Conservation (phyloP, 1,140 invertebrate species). For the Frieseomelitta varia region DNA sequence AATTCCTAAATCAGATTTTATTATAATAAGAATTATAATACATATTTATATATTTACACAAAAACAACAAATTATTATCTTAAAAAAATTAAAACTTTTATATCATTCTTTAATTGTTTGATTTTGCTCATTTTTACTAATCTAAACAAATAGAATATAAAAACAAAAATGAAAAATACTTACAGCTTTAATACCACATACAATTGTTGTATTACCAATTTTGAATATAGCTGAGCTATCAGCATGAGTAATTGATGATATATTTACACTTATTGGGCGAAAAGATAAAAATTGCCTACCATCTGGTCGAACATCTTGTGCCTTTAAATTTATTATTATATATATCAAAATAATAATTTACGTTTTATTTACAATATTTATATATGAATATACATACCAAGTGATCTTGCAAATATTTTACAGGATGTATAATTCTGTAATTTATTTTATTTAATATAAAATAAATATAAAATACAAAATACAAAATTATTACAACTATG, state of each 20-base stretch:
- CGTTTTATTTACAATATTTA: slow-evolving; percentile 12
- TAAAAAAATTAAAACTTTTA: background rate
- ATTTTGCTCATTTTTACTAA: background rate
- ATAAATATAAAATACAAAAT: slow-evolving; percentile 17
- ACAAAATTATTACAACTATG: background rate
- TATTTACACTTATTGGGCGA: slow-evolving; percentile 84
- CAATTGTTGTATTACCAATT: slow-evolving; percentile 87
- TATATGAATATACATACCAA: slow-evolving; percentile 76
- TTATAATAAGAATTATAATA: background rate
- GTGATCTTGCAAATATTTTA: slow-evolving; percentile 85
- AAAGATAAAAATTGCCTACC: slow-evolving; percentile 85
- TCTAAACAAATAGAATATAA: background rate
- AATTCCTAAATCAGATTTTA: slow-evolving; percentile 84
- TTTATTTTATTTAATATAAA: slow-evolving; percentile 2
- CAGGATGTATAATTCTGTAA: slow-evolving; percentile 85
- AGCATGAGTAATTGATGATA: slow-evolving; percentile 86
- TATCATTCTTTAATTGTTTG: background rate
- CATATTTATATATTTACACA: background rate
- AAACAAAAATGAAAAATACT: slow-evolving; percentile 67
- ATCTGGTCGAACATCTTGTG: slow-evolving; percentile 85
- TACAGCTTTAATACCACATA: slow-evolving; percentile 91
- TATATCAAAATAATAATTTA: slow-evolving; percentile 24
- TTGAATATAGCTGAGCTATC: slow-evolving; percentile 89
- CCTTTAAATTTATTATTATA: slow-evolving; percentile 68
- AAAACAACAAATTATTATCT: background rate